These are phyloP conservation scores for Sesia apiformis DNA, from an alignment of 2,888 invertebrate genomes.

Conservation along the genomic window DNA sequence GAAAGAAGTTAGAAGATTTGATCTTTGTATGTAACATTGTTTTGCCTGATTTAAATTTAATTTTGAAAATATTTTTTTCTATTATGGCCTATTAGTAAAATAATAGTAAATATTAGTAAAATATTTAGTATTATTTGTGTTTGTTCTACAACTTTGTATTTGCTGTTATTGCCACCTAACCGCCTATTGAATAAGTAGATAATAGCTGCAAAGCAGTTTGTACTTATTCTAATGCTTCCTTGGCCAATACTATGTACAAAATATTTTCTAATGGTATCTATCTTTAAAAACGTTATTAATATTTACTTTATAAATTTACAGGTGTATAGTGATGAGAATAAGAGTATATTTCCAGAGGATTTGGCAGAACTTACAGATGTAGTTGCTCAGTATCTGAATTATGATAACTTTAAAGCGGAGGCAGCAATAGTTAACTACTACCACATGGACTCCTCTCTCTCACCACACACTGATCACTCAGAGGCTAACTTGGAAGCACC, in stretches of 20 bases:
- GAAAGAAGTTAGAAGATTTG: too few relatives aligned
- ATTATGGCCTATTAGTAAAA: too few relatives aligned
- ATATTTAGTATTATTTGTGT: too few relatives aligned
- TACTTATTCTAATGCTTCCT: too few relatives aligned
- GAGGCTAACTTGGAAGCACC: slow-evolving; percentile 91
- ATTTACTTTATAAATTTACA: slow-evolving; percentile 22
- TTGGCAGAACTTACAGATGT: slow-evolving; percentile 77
- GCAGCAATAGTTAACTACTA: slow-evolving; percentile 98
- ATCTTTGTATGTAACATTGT: too few relatives aligned
- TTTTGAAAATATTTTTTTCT: too few relatives aligned
- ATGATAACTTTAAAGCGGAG: slow-evolving; percentile 81
- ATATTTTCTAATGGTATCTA: neutral
- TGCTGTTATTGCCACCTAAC: too few relatives aligned
- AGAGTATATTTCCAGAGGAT: slow-evolving; percentile 82
- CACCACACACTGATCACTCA: slow-evolving; percentile 96
- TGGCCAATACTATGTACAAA: neutral
- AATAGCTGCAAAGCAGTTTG: neutral
- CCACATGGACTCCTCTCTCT: slow-evolving; percentile 91
- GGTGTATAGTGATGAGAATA: slow-evolving; percentile 81
- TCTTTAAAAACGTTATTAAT: neutral
- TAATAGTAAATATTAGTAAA: too few relatives aligned
- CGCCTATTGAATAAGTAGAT: slow-evolving; percentile 2
- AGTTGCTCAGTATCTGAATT: slow-evolving; percentile 76
- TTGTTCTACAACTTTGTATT: too few relatives aligned
- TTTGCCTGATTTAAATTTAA: too few relatives aligned